Base-by-base conservation (phyloP, 2,888 invertebrate genomes). In the Brachylomia viminalis region DNA sequence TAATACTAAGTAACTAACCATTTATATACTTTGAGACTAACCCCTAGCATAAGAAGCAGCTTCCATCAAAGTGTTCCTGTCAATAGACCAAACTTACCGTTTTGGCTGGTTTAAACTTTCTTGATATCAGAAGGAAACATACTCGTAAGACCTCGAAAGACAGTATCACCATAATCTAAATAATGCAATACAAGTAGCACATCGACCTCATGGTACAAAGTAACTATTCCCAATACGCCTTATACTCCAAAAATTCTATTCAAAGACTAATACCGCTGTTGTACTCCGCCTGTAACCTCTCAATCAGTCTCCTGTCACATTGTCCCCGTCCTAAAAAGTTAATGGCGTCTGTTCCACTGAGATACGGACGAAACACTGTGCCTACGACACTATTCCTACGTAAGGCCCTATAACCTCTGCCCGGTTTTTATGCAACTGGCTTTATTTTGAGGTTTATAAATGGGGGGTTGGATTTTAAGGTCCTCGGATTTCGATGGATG, bases 301-400 rank as follows among this genome's bases (percentile, higher is more conserved):
- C 83, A 78, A 33, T 45, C 56, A 30, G 47, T 54, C 64, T 17
- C 27, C 49, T 30, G 11, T 70, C 70, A 84, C 82, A 20, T 73
- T 72, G 74, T 11, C 62, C 75, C 11, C 27, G 56, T 82, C 90
- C 83, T 83, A 86, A 88, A 83, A 87, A 92, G 92, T 92, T 94
- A 95, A 95, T 95, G 92, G 93, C 83, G 92, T 84, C 95, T 94
- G 95, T 88, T 91, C 89, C 87, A 86, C 88, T 90, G 92, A 94
- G 95, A 95, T 95, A 95, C 93, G 92, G 86, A 91, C 91, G 90
- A 90, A 91, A 92, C 92, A 92, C 90, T 92, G 74, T 77, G 72
- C 79, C 87, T 80, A 68, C 75, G 59, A 75, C 42, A 71, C 87
- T 88, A 90, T 90, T 90, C 89, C 90, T 90, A 84, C 78, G 80